These are phyloP conservation scores for Paguma larvata DNA, from an alignment of 2,797 vertebrate genomes.

Conservation along the genomic window DNA sequence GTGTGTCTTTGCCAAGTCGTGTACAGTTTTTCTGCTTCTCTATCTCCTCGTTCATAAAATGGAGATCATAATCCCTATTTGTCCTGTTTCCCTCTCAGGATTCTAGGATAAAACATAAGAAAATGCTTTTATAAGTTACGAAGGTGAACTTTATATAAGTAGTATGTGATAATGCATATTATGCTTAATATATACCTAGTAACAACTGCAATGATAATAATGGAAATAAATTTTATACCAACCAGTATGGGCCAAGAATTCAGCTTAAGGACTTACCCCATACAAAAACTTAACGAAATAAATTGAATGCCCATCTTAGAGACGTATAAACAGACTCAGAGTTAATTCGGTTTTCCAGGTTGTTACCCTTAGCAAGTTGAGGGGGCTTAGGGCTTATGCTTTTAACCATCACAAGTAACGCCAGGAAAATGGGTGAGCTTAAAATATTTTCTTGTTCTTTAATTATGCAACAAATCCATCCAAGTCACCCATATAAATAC, in stretches of 20 bases:
- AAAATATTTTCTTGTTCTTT: constrained; percentile 57
- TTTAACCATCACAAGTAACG: neutral
- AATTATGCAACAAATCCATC: constrained; percentile 24
- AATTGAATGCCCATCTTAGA: neutral
- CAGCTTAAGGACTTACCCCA: neutral
- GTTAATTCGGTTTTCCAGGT: neutral
- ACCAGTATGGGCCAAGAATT: neutral
- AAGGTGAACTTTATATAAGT: neutral
- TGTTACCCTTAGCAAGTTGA: neutral
- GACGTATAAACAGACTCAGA: neutral
- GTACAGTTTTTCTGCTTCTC: neutral
- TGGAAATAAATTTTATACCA: neutral
- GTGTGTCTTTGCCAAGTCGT: neutral
- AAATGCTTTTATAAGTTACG: neutral
- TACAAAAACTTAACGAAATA: neutral
- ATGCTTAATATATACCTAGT: neutral
- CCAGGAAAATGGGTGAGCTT: neutral
- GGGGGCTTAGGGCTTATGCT: neutral
- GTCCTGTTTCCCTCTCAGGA: neutral
- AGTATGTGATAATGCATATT: constrained; percentile 40
- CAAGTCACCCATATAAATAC: neutral
- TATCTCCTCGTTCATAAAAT: constrained; percentile 9
- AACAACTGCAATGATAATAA: neutral
- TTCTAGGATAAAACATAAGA: neutral
- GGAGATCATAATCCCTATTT: neutral